Base-by-base conservation (phyloP, 2,113 vertebrate genomes). In the Polypterus senegalus region DNA sequence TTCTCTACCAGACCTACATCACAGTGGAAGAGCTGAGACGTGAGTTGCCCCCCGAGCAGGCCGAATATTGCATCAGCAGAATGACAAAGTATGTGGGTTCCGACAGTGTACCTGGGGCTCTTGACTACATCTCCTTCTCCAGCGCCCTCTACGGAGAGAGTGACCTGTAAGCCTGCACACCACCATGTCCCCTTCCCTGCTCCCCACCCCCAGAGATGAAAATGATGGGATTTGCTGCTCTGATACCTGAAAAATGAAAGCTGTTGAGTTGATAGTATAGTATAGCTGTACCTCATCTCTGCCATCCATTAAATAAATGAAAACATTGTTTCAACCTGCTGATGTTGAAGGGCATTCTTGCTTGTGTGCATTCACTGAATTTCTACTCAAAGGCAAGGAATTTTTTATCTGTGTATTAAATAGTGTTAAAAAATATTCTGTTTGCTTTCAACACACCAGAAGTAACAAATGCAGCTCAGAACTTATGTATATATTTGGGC, bases 61-160 rank as follows among this genome's bases (percentile, higher is more conserved):
- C 92, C 0, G 90, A 93, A 71, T 93, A 93, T 70, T 94, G 92
- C 83, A 92, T 94, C 85, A 88, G 65, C 71, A 85, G 90, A 74
- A 94, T 94, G 92, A 85, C 73, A n/a, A 76, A 87, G 71, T 94
- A 85, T 80, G 49, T 80, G 47, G 89, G 88, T 4, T 2, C 76
- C 0, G 89, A 89, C 5, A 27, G 70, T 3, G 59, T 77, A 1
- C 0, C 76, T 0, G 89, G 86, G 43, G 90, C 90, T 65, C 86
- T 94, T 74, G 92, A 94, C 83, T 93, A 94, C 47, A 83, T 93
- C 76, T 92, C 90, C 77, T 93, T 94, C 87, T 93, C 92, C 79
- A 93, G 84, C 57, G 89, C 91, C 69, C 88, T 94, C 69, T 94
- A 92, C 0, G 91, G 91, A 54, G 91, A 93, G 75, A 93, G 92